Percentiles rank a stretch among this genome's conserved stretches.
Conservation (phyloP, 2,888 invertebrate genomes). For the Panzeria rudis region DNA sequence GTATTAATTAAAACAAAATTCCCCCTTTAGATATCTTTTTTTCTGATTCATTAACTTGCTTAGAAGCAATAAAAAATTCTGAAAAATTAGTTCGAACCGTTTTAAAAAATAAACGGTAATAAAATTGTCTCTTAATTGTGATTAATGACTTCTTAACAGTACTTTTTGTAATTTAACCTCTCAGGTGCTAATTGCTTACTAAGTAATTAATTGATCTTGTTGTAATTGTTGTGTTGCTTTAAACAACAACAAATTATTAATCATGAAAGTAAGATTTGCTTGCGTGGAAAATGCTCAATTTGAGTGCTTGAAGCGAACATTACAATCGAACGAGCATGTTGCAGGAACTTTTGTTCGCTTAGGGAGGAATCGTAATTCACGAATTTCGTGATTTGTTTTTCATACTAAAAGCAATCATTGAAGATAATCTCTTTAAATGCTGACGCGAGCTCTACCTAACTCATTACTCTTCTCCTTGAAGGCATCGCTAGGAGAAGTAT, state of each 20-base stretch:
- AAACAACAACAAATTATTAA: not conserved
- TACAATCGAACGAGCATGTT: not conserved
- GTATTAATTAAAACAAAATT: no score
- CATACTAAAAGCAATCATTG: not conserved
- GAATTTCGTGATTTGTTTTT: not conserved
- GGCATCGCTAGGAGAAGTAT: not conserved
- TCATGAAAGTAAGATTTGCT: not conserved
- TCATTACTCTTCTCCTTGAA: no score
- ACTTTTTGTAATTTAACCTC: not conserved
- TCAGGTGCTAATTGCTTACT: slow-evolving; percentile 7
- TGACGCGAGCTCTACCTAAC: no score
- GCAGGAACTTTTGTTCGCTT: not conserved
- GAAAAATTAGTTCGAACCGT: not conserved
- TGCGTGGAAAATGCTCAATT: not conserved
- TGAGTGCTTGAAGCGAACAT: not conserved
- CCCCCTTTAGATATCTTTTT: not conserved
- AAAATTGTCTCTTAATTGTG: not conserved
- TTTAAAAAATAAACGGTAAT: not conserved
- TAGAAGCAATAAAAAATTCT: not conserved
- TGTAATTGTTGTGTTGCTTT: not conserved
- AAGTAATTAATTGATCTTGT: slow-evolving; percentile 2
- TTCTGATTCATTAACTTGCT: not conserved
- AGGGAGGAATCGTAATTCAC: not conserved
- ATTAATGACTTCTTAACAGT: not conserved
- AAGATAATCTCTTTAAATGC: no score